These are phyloP conservation scores for Philereme vetulata DNA, from an alignment of 2,888 invertebrate genomes.

Conservation along the genomic window DNA sequence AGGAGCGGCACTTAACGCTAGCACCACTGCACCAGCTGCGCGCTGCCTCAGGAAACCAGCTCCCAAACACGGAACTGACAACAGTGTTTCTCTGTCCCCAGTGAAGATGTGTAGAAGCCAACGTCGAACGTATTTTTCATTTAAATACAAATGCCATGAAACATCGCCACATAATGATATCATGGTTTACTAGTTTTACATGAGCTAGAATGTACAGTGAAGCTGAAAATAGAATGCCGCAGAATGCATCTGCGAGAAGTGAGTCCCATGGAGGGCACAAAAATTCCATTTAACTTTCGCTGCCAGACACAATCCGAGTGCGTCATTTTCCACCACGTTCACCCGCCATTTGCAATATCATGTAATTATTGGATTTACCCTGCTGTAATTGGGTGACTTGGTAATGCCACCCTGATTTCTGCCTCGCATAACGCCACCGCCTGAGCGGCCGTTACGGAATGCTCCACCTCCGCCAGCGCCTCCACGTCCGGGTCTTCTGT, in stretches of 20 bases:
- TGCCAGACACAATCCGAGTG: constrained; percentile 48
- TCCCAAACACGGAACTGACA: constrained; percentile 14
- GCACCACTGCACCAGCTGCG: constrained; percentile 12
- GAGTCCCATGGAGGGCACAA: constrained; percentile 17
- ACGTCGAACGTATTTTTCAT: constrained; percentile 8
- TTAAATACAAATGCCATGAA: constrained; percentile 7
- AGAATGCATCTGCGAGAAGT: constrained; percentile 24
- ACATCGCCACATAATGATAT: constrained; percentile 9
- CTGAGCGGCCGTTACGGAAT: constrained; percentile 81
- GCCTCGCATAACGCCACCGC: constrained; percentile 86
- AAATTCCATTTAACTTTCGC: constrained; percentile 31
- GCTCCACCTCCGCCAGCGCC: constrained; percentile 67
- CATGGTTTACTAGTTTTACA: constrained; percentile 16
- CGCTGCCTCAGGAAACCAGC: constrained; percentile 18
- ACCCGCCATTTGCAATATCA: constrained; percentile 76
- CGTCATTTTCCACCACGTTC: constrained; percentile 67
- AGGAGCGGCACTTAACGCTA: constrained; percentile 6
- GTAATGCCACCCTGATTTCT: constrained; percentile 89
- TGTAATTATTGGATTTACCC: constrained; percentile 83
- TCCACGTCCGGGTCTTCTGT: constrained; percentile 70
- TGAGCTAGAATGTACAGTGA: constrained; percentile 27
- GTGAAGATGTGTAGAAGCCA: constrained; percentile 18
- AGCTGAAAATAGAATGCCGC: constrained; percentile 36
- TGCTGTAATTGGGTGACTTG: constrained; percentile 85
- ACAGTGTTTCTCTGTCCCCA: constrained; percentile 10